Evolutionary conservation across 2,888 invertebrate species (phyloP).

Genomic region (Ormyrus rosae): DNA sequence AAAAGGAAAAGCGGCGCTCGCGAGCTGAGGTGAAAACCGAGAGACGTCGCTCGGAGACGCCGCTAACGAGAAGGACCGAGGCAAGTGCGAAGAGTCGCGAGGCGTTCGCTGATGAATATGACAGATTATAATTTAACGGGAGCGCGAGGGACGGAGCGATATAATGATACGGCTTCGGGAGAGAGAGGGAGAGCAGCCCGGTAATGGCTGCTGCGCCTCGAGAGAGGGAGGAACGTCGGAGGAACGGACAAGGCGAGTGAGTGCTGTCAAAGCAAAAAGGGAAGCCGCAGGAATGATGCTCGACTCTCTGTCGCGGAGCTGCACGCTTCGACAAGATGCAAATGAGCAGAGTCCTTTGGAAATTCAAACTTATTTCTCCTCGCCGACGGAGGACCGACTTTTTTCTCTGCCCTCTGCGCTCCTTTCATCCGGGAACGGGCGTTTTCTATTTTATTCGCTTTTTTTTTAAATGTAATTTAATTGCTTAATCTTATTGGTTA

Average conservation of each 20-base stretch:
- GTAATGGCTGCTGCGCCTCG: slow-evolving; percentile 50
- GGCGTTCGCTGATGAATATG: slow-evolving; percentile 62
- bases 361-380: slow-evolving; percentile 24
- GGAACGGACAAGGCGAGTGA: slow-evolving; percentile 58
- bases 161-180: slow-evolving; percentile 44
- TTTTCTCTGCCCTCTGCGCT: not conserved
- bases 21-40: not conserved
- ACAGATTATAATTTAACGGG: slow-evolving; percentile 66
- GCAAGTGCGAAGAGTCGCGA: too few species aligned
- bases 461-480: not conserved
- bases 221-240: slow-evolving; percentile 43
- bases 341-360: slow-evolving; percentile 25
- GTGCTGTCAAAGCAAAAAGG: slow-evolving; percentile 59
- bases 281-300: slow-evolving; percentile 29
- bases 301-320: not conserved
- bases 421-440: not conserved
- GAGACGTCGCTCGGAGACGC: slow-evolving; percentile 36
- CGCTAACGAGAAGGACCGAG: slow-evolving; percentile 4
- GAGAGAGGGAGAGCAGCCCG: not conserved
- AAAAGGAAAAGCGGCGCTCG: slow-evolving; percentile 1
- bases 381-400: slow-evolving; percentile 9
- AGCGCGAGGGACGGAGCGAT: not conserved
- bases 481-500: not conserved
- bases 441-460: not conserved
- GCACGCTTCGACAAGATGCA: slow-evolving; percentile 30